Percentiles rank a stretch among this genome's conserved stretches.
These are phyloP conservation scores for Dinocampus coccinellae DNA, from an alignment of 2,888 invertebrate species.

Conservation along the genomic window DNA sequence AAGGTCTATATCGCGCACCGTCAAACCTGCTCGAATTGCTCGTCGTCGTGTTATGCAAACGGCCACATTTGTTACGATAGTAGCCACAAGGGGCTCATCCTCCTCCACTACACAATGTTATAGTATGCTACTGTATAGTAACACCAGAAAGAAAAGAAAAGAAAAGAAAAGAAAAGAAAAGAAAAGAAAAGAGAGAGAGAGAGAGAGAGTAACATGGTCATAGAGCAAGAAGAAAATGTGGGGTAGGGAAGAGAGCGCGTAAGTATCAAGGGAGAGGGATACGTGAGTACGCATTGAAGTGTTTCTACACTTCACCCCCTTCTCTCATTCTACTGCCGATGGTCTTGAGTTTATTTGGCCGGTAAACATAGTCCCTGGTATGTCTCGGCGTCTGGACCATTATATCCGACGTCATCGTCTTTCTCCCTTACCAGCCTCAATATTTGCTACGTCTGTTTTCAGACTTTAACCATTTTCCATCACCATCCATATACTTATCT, in stretches of 20 bases:
- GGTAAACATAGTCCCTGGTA: conserved; percentile 35
- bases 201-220: conserved; percentile 22
- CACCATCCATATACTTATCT: neutral
- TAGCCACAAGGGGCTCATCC: conserved; percentile 65
- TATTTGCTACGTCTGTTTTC: conserved; percentile 25
- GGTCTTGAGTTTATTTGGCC: conserved; percentile 42
- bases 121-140: conserved; percentile 46
- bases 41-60: conserved; percentile 70
- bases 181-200: conserved; percentile 1
- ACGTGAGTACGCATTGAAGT: conserved; percentile 23
- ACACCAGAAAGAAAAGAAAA: conserved; percentile 22
- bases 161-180: conserved; percentile 24
- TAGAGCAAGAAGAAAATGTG: conserved; percentile 22
- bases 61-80: conserved; percentile 69
- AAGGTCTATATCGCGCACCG: conserved; percentile 69
- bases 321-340: neutral
- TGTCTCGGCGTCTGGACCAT: conserved; percentile 45
- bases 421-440: conserved; percentile 48
- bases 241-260: conserved; percentile 15
- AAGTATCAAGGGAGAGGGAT: neutral
- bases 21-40: conserved; percentile 70
- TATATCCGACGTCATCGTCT: conserved; percentile 44
- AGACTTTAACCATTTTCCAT: conserved; percentile 8
- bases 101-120: conserved; percentile 55
- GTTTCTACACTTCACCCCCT: conserved; percentile 22